Evolutionary conservation across 1,140 invertebrate genomes (phyloP), one percentile per base, ranked within the genome.

Genomic region (Ceratina australensis): DNA sequence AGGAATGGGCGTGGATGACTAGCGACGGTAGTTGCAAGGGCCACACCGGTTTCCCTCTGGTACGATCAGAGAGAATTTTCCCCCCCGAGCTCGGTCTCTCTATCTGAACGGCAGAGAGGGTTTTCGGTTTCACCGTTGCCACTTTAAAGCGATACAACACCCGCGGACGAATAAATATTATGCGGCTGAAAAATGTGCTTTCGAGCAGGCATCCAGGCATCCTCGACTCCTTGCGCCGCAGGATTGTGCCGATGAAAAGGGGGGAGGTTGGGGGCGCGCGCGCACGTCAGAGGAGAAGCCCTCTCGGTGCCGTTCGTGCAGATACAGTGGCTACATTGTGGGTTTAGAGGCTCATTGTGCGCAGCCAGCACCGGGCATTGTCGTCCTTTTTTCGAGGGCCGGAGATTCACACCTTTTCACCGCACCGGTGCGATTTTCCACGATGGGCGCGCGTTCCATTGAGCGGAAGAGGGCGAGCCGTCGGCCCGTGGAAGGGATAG

Each of bases 381-480:
- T 91, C 87, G 82, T 74, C 76, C 87, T 88, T 89, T 88, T 71
- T 89, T 87, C 78, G 87, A 89, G 84, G 60, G 80, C 67, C 73
- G 72, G 87, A 89, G 90, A 90, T 91, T 90, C 89, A 87, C 89
- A 90, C 89, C 90, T 90, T 90, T 90, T 87, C 89, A 89, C 79
- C 80, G 87, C 89, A 89, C 79, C 80, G 87, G 81, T 80, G 84
- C 85, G 87, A 92, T 90, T 91, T 91, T 88, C 87, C 87, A 85
- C 81, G 80, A 83, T 82, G 82, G 66, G 80, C 72, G 82, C 82
- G 82, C 82, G 78, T 83, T 82, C 80, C 84, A 88, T 88, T 87
- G 84, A 88, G 87, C 86, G 86, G 82, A 86, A 86, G 81, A 85
- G 67, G 76, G 80, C 66, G 69, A 74, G 28, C 52, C 50, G 13